Conservation (phyloP, 2,797 vertebrate genomes). For the Lacerta agilis region DNA sequence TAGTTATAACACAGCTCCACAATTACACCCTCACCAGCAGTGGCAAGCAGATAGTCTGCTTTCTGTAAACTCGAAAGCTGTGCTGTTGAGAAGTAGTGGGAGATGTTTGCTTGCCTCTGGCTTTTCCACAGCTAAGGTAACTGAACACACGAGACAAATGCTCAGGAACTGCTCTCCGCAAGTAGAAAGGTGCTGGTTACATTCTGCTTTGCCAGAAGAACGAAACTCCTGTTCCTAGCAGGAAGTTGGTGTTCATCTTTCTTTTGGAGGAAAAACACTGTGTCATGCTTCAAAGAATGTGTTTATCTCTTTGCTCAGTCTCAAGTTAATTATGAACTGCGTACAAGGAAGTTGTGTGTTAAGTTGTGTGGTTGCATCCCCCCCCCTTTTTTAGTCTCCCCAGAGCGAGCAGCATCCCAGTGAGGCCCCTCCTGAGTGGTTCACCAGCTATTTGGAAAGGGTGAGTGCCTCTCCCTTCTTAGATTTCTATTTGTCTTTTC, state of each 20-base stretch:
- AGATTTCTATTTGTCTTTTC: background rate
- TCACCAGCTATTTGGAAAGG: constrained; percentile 93
- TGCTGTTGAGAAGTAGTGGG: background rate
- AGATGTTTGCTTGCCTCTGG: background rate
- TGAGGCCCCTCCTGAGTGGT: constrained; percentile 84
- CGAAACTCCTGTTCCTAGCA: background rate
- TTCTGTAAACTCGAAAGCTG: background rate
- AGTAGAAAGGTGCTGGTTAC: background rate
- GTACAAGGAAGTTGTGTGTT: background rate
- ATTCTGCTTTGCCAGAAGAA: background rate
- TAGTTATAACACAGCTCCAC: background rate
- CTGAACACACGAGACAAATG: background rate
- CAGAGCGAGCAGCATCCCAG: background rate
- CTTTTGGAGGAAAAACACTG: background rate
- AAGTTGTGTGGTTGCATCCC: background rate
- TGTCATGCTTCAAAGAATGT: background rate
- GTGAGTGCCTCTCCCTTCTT: constrained; percentile 74
- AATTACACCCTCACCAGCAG: background rate
- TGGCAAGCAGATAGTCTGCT: background rate
- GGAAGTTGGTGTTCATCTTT: background rate
- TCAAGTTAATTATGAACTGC: background rate
- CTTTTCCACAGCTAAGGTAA: background rate
- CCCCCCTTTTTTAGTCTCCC: background rate
- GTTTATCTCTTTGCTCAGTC: background rate
- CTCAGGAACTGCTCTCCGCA: background rate